Conservation (phyloP, 2,888 invertebrate species). For the Eristalis pertinax region DNA sequence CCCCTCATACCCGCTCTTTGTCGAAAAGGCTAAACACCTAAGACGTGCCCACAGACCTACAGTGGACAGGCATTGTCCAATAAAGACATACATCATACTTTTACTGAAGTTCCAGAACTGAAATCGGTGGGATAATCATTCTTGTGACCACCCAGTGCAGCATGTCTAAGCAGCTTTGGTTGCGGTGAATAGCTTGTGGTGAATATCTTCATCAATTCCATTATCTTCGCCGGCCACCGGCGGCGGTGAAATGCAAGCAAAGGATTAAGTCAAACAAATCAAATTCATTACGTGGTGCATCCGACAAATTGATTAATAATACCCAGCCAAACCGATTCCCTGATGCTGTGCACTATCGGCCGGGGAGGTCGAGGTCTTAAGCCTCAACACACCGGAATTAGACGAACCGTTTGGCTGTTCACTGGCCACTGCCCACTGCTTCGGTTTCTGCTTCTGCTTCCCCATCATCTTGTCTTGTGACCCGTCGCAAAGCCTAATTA, state of each 20-base stretch:
- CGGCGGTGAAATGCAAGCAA: conserved; percentile 23
- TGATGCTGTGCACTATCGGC: conserved; percentile 1
- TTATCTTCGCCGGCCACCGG: conserved; percentile 24
- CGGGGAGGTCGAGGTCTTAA: conserved; percentile 1
- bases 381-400: background rate
- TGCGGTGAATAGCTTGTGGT: conserved; percentile 5
- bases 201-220: conserved; percentile 52
- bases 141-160: conserved; percentile 1
- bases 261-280: conserved; percentile 53
- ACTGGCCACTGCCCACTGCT: background rate
- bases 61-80: background rate
- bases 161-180: background rate
- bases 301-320: conserved; percentile 62
- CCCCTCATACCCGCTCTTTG: too few relatives aligned
- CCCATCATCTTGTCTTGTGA: background rate
- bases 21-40: too few relatives aligned
- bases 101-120: background rate
- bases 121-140: background rate
- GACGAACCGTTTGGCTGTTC: background rate
- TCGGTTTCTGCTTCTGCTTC: background rate
- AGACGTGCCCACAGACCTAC: background rate
- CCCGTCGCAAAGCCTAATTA: conserved; percentile 33
- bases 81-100: background rate
- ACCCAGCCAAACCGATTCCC: conserved; percentile 13
- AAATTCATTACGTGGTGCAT: conserved; percentile 50